Conservation (phyloP, 1,140 invertebrate species). For the Thrips palmi region DNA sequence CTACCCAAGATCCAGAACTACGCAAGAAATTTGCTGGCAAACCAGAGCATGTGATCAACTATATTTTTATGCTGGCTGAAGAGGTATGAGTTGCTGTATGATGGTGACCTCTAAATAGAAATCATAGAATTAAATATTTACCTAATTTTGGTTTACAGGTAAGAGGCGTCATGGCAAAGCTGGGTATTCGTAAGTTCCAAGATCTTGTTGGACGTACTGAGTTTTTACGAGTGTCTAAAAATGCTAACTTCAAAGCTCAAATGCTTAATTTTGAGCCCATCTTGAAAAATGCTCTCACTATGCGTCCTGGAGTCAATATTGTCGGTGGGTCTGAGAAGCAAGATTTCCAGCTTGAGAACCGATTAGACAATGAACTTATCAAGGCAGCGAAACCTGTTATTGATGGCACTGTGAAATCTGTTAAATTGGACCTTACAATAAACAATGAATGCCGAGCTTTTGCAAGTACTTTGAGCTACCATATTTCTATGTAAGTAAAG, state of each 20-base stretch:
- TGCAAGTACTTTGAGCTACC: slow-evolving; percentile 82
- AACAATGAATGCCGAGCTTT: slow-evolving; percentile 87
- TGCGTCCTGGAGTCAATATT: slow-evolving; percentile 80
- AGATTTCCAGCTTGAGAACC: slow-evolving; percentile 83
- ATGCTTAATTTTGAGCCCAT: slow-evolving; percentile 70
- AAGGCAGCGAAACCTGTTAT: slow-evolving; percentile 53
- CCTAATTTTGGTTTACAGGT: slow-evolving; percentile 31
- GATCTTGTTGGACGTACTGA: slow-evolving; percentile 92
- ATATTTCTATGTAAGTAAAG: slow-evolving; percentile 69
- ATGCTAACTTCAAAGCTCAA: slow-evolving; percentile 56
- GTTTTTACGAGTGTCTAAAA: slow-evolving; percentile 44
- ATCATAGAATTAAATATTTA: slow-evolving; percentile 3
- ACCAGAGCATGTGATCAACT: slow-evolving; percentile 96
- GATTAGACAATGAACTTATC: slow-evolving; percentile 72
- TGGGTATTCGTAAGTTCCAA: slow-evolving; percentile 79
- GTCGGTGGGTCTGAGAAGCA: slow-evolving; percentile 69
- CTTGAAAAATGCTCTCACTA: slow-evolving; percentile 71
- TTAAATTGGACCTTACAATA: slow-evolving; percentile 64
- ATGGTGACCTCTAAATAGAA: slow-evolving; percentile 10
- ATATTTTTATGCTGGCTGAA: slow-evolving; percentile 92
- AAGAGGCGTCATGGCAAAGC: slow-evolving; percentile 67
- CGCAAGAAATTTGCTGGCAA: slow-evolving; percentile 94
- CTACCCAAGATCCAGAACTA: slow-evolving; percentile 89
- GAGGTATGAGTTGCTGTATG: too few species aligned
- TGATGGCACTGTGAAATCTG: slow-evolving; percentile 41